Percentiles rank a stretch among this genome's conserved stretches.
These are phyloP conservation scores for Melieria picta DNA, from an alignment of 2,888 invertebrate genomes.

Conservation along the genomic window DNA sequence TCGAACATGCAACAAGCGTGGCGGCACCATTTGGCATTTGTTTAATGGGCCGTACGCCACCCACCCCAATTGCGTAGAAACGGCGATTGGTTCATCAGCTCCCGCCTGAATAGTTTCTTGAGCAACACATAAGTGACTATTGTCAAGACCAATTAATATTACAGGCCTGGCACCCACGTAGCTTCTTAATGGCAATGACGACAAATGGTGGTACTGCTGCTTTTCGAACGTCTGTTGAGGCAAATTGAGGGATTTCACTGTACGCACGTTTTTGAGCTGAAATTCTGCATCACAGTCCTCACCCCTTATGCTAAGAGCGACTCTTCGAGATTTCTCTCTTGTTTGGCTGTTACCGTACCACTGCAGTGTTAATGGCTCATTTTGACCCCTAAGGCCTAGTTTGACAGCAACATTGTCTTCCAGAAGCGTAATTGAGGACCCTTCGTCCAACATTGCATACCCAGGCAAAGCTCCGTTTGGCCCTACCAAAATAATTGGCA, in stretches of 20 bases:
- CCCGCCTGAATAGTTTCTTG: background rate
- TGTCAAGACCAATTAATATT: background rate
- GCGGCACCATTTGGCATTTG: background rate
- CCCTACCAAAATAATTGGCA: slow-evolving; percentile 31
- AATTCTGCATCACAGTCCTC: background rate
- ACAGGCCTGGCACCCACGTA: background rate
- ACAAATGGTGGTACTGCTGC: background rate
- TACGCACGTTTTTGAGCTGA: background rate
- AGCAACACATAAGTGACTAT: background rate
- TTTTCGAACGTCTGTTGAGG: slow-evolving; percentile 8
- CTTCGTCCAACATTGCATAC: background rate
- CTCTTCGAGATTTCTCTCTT: slow-evolving; percentile 4
- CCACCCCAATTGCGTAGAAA: slow-evolving; percentile 7
- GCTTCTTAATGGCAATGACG: too few species aligned
- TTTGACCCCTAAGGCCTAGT: slow-evolving; percentile 18
- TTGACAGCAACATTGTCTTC: slow-evolving; percentile 27
- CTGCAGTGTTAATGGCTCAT: slow-evolving; percentile 19
- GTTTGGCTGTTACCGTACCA: slow-evolving; percentile 25
- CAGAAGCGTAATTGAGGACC: slow-evolving; percentile 20
- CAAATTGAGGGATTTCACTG: slow-evolving; percentile 16
- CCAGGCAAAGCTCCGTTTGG: background rate
- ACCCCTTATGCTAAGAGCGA: background rate
- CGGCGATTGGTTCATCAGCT: slow-evolving; percentile 3
- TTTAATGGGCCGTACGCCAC: slow-evolving; percentile 1
- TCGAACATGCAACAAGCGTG: slow-evolving; percentile 5